Evolutionary conservation across 2,113 vertebrate species (phyloP).

Genomic region (Saccopteryx bilineata): DNA sequence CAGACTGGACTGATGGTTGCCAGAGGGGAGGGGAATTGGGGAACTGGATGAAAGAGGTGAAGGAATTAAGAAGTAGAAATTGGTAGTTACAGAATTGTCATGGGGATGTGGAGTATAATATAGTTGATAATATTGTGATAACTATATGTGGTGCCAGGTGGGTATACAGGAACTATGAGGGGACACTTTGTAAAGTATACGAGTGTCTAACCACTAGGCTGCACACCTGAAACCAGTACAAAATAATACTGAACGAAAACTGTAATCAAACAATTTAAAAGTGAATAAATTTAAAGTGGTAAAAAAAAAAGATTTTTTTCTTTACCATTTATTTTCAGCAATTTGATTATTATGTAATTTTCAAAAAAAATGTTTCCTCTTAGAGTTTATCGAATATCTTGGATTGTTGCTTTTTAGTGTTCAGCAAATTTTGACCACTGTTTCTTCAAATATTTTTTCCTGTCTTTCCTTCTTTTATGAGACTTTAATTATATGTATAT

Average conservation of each 20-base stretch:
- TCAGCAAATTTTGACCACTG: neutral
- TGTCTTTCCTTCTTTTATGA: neutral
- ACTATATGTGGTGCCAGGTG: neutral
- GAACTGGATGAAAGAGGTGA: neutral
- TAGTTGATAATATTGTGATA: neutral
- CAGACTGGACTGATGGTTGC: neutral
- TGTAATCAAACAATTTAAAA: neutral
- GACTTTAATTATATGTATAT: neutral
- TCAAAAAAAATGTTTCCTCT: neutral
- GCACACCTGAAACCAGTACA: neutral
- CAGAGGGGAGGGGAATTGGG: neutral
- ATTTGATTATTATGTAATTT: neutral
- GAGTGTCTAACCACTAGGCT: neutral
- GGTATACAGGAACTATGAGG: neutral
- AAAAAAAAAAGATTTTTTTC: neutral
- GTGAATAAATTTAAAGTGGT: neutral
- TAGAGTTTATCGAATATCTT: neutral
- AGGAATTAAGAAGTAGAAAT: neutral
- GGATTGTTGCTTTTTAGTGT: neutral
- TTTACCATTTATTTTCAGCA: slow-evolving; percentile 7
- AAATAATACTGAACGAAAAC: neutral
- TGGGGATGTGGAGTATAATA: neutral
- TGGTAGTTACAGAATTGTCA: neutral
- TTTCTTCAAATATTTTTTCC: slow-evolving; percentile 25
- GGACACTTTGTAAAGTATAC: neutral